phyloP scores from a whole-genome alignment of 2,113 vertebrate species.

The Carettochelys insculpta region DNA sequence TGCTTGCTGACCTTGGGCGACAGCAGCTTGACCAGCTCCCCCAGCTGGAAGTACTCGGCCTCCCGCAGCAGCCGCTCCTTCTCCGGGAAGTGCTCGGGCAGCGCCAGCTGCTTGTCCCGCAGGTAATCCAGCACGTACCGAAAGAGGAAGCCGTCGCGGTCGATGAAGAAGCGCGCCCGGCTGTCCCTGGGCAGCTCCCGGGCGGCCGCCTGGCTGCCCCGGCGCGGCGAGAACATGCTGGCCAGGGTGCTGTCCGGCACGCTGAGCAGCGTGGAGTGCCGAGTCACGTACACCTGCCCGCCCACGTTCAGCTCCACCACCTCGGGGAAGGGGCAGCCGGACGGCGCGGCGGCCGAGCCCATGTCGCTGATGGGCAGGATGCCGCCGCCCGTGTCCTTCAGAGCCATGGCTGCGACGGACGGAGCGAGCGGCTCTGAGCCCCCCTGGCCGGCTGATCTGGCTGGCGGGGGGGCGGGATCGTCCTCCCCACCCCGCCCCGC shows the following conservation, averaged over 20 bases:
- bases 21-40: conserved; percentile 84
- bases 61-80: conserved; percentile 88
- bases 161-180: conserved; percentile 89
- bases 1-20: conserved; percentile 85
- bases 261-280: conserved; percentile 87
- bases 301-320: conserved; percentile 91
- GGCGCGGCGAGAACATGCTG: conserved; percentile 82
- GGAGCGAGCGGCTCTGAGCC: conserved; percentile 57
- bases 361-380: conserved; percentile 90
- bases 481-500: neutral
- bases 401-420: conserved; percentile 79
- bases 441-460: too few species aligned
- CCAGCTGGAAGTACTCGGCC: conserved; percentile 88
- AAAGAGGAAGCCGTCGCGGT: conserved; percentile 91
- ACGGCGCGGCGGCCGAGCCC: conserved; percentile 72
- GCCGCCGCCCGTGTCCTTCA: conserved; percentile 83
- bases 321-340: conserved; percentile 82
- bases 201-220: conserved; percentile 69
- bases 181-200: conserved; percentile 87
- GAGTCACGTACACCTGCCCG: conserved; percentile 90
- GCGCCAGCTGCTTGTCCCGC: conserved; percentile 87
- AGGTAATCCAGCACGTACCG: conserved; percentile 90
- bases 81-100: conserved; percentile 90
- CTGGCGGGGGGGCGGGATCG: too few species aligned
- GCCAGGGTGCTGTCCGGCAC: conserved; percentile 87